These are phyloP conservation scores for Portevinia maculata DNA, from an alignment of 2,888 invertebrate species.

Conservation along the genomic window DNA sequence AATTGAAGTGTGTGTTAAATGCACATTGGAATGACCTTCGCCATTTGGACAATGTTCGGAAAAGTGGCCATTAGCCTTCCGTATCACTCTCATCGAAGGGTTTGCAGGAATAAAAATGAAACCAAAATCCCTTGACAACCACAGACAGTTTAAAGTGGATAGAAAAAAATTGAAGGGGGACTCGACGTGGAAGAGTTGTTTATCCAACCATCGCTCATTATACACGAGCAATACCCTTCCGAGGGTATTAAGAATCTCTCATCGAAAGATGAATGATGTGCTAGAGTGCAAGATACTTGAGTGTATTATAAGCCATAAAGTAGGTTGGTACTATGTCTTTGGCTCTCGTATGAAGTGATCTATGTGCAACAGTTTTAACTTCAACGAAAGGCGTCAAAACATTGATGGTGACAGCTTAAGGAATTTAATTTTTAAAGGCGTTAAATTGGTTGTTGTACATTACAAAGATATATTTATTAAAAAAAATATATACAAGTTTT, in stretches of 20 bases:
- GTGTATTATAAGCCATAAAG: slow-evolving; percentile 53
- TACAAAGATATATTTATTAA: too few species aligned
- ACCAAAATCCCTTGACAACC: slow-evolving; percentile 10
- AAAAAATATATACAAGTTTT: too few species aligned
- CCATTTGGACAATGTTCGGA: slow-evolving; percentile 24
- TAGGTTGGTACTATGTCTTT: slow-evolving; percentile 10
- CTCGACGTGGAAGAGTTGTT: slow-evolving; percentile 26
- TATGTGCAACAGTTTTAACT: slow-evolving; percentile 42
- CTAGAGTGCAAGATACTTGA: slow-evolving; percentile 27
- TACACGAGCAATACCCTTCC: slow-evolving; percentile 50
- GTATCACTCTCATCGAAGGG: not conserved
- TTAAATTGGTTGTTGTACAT: too few species aligned
- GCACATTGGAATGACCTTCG: slow-evolving; percentile 16
- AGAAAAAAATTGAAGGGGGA: slow-evolving; percentile 31
- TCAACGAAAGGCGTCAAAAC: too few species aligned
- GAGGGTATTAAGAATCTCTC: slow-evolving; percentile 49
- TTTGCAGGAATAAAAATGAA: not conserved
- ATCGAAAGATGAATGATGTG: slow-evolving; percentile 27
- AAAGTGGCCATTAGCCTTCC: slow-evolving; percentile 11
- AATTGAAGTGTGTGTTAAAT: slow-evolving; percentile 8
- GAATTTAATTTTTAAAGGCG: too few species aligned
- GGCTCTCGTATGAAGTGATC: slow-evolving; percentile 4
- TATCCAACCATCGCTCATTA: slow-evolving; percentile 63
- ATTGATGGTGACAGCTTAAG: too few species aligned
- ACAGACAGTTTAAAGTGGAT: slow-evolving; percentile 26